These are phyloP conservation scores for Chrysomallon squamiferum DNA, from an alignment of 1,140 invertebrate species.

Conservation along the genomic window DNA sequence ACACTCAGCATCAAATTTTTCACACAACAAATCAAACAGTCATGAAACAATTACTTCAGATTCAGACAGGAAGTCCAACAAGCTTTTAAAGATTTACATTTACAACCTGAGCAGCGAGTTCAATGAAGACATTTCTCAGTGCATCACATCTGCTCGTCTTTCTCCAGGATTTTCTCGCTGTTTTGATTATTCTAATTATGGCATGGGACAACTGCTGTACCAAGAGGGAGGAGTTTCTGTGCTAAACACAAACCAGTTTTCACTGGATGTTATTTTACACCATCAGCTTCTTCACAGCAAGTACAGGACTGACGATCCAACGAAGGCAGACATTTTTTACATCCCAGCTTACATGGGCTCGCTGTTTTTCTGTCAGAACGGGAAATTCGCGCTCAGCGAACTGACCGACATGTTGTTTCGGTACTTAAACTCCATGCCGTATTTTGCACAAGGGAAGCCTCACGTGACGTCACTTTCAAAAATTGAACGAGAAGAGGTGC, in stretches of 20 bases:
- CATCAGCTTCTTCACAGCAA: constrained; percentile 40
- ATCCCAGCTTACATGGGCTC: constrained; percentile 44
- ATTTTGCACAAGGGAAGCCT: constrained; percentile 30
- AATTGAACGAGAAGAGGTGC: constrained; percentile 37
- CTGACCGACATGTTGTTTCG: constrained; percentile 11
- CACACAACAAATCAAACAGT: too few relatives aligned
- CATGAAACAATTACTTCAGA: too few relatives aligned
- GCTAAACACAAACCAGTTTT: constrained; percentile 41
- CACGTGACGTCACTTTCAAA: constrained; percentile 42
- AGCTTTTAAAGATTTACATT: too few relatives aligned
- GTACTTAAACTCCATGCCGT: constrained; percentile 10
- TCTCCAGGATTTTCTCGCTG: constrained; percentile 11
- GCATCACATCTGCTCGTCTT: too few relatives aligned
- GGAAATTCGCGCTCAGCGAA: neutral
- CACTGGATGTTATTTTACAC: constrained; percentile 45
- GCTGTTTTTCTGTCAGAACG: constrained; percentile 19
- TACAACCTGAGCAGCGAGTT: too few relatives aligned
- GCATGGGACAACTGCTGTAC: constrained; percentile 37
- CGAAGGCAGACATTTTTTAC: constrained; percentile 46
- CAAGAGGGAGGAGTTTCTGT: constrained; percentile 13
- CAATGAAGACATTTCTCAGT: too few relatives aligned
- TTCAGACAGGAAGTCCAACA: too few relatives aligned
- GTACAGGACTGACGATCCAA: constrained; percentile 31
- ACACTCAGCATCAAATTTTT: too few relatives aligned
- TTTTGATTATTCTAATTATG: constrained; percentile 31